Percentiles rank a stretch among this genome's conserved stretches.
Evolutionary conservation across 2,888 invertebrate species (phyloP).

Genomic region (Acrobasis consociella): DNA sequence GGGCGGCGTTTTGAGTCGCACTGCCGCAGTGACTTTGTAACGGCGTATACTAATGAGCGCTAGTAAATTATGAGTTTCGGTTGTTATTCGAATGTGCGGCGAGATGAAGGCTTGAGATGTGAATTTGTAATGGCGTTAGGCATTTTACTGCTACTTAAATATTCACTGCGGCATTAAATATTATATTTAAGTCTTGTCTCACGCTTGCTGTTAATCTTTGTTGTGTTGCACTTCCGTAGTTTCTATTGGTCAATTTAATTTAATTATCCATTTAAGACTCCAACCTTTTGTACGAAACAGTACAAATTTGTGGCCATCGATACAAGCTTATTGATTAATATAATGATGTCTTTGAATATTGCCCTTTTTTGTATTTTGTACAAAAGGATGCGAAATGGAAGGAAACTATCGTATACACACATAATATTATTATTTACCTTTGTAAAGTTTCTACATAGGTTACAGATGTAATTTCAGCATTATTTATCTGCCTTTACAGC

Average conservation of each 20-base stretch:
- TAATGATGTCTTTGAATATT: too few species aligned
- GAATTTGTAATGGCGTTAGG: slow-evolving; percentile 65
- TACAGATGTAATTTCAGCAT: too few species aligned
- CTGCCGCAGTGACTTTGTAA: slow-evolving; percentile 54
- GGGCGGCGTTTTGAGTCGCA: slow-evolving; percentile 60
- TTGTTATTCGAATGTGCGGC: slow-evolving; percentile 66
- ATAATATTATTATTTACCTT: too few species aligned
- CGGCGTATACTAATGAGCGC: slow-evolving; percentile 70
- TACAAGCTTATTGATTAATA: too few species aligned
- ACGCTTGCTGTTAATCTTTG: slow-evolving; percentile 26
- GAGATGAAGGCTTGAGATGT: slow-evolving; percentile 69
- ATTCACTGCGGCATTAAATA: slow-evolving; percentile 39
- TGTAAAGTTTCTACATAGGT: too few species aligned
- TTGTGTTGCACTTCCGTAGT: slow-evolving; percentile 15
- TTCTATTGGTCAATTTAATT: slow-evolving; percentile 1
- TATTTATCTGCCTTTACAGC: background rate
- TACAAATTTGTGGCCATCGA: too few species aligned
- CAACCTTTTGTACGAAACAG: too few species aligned
- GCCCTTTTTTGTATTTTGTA: too few species aligned
- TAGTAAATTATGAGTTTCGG: slow-evolving; percentile 67
- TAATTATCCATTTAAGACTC: background rate
- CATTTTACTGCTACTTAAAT: slow-evolving; percentile 49
- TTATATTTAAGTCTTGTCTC: slow-evolving; percentile 33
- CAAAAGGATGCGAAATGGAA: too few species aligned
- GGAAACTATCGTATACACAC: too few species aligned